Evolutionary conservation across 2,888 invertebrate species (phyloP).

Genomic region (Xylota sylvarum): DNA sequence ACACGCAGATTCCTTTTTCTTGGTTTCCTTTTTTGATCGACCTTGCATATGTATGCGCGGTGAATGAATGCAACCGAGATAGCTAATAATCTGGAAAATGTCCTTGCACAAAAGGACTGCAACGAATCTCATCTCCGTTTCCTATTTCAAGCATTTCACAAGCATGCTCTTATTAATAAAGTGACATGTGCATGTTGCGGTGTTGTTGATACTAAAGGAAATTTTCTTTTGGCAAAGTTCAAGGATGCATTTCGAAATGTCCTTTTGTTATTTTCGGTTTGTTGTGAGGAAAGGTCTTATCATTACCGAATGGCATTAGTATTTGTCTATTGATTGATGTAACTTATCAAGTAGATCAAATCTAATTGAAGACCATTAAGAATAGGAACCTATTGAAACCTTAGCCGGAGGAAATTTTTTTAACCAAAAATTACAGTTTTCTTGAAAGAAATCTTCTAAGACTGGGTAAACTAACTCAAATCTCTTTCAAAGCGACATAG

Average conservation of each 20-base stretch:
- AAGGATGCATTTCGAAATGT: conserved; percentile 37
- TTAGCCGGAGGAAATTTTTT: no score
- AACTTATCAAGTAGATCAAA: background rate
- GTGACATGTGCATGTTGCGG: conserved; percentile 64
- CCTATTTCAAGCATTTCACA: conserved; percentile 56
- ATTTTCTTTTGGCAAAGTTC: conserved; percentile 63
- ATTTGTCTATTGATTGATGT: conserved; percentile 1
- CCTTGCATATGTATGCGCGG: conserved; percentile 37
- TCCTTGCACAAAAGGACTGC: conserved; percentile 62
- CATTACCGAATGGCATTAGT: background rate
- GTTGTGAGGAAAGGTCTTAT: background rate
- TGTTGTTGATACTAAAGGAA: conserved; percentile 17
- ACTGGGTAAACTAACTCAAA: no score
- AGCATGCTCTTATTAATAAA: conserved; percentile 61
- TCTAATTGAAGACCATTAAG: background rate
- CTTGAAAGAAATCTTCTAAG: no score
- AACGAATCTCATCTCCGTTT: conserved; percentile 49
- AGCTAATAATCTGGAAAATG: conserved; percentile 60
- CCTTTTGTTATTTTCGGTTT: background rate
- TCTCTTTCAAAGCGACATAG: no score
- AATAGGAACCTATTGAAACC: no score
- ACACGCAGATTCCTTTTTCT: conserved; percentile 46
- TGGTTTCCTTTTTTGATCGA: conserved; percentile 13
- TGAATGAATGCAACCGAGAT: conserved; percentile 58
- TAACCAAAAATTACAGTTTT: no score